Base-by-base conservation (phyloP, 2,888 invertebrate species). In the Lochmaea crataegi region DNA sequence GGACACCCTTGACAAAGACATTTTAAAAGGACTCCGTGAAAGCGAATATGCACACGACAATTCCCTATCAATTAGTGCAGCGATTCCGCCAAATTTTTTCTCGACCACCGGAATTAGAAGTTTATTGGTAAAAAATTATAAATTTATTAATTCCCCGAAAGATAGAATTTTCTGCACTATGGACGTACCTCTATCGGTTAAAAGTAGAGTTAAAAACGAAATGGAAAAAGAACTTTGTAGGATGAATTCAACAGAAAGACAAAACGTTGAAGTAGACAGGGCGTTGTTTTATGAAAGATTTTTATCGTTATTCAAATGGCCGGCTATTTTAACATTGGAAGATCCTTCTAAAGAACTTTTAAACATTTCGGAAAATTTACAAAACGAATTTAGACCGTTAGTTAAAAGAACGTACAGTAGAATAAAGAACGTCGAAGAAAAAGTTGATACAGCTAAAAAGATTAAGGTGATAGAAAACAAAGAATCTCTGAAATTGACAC, bases 81-180 rank as follows among this genome's bases (percentile, higher is more conserved):
- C 77, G n/a, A 32, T 83, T 32, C 80, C 82, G 22, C 81, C 82
- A 9, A 81, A 80, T 72, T 66, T 80, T 38, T 78, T 79, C 57
- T 79, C 79, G 11, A 32, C 81, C 11, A 71, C 80, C 7, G 82
- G 81, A 10, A 53, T 83, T 45, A 76, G 81, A 70, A 75, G 76
- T 56, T 64, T 83, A n/a, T 60, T 83, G 41, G 65, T 82, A 75
- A 79, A 79, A 38, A 57, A 75, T 58, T 76, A 74, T 64, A 78
- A 79, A 41, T 68, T 63, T 26, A 73, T 64, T 32, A 22, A 48
- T 11, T 45, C 53, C 6, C 32, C 61, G n/a, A 61, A 57, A 12
- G 60, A 68, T 12, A 71, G 9, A 16, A 72, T 72, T 64, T 72
- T 72, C 58, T 22, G 26, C 7, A n/a, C 16, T 12, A 42, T 45